Percentiles rank a stretch among this genome's conserved stretches.
These are phyloP conservation scores for Drosophila meridionalis DNA, from an alignment of 2,888 invertebrate species.

Conservation along the genomic window DNA sequence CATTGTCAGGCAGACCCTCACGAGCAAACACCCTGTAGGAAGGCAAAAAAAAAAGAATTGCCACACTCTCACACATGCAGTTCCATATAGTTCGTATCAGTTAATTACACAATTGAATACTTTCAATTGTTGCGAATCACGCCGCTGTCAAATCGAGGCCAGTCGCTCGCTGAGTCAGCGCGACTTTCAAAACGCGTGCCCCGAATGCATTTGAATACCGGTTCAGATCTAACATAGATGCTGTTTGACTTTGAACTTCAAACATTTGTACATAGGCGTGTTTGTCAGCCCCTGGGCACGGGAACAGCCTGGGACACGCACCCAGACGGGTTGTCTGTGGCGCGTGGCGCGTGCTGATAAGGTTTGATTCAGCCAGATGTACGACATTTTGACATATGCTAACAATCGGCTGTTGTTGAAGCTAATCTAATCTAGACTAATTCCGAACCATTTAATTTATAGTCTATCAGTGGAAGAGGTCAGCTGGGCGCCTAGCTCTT, in stretches of 20 bases:
- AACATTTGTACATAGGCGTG: neutral
- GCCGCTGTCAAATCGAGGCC: constrained; percentile 56
- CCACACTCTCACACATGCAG: neutral
- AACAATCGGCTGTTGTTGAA: constrained; percentile 7
- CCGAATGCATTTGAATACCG: constrained; percentile 44
- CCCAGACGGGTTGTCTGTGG: constrained; percentile 27
- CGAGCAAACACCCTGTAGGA: constrained; percentile 6
- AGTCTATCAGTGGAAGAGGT: neutral
- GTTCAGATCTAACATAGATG: constrained; percentile 17
- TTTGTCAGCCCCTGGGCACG: constrained; percentile 21
- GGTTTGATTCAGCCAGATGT: neutral
- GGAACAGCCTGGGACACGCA: neutral
- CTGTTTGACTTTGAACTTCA: constrained; percentile 74
- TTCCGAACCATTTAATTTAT: neutral
- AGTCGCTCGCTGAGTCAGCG: constrained; percentile 60
- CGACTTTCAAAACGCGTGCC: constrained; percentile 49
- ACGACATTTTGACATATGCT: constrained; percentile 5
- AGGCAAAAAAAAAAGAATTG: neutral
- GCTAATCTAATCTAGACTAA: constrained; percentile 11
- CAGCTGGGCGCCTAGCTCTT: neutral
- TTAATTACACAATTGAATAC: constrained; percentile 46
- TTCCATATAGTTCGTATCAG: constrained; percentile 2
- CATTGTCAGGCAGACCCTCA: constrained; percentile 37
- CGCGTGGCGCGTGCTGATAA: constrained; percentile 4
- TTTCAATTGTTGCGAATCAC: constrained; percentile 53